phyloP scores from a whole-genome alignment of 2,113 vertebrate genomes.

The Pionites leucogaster region DNA sequence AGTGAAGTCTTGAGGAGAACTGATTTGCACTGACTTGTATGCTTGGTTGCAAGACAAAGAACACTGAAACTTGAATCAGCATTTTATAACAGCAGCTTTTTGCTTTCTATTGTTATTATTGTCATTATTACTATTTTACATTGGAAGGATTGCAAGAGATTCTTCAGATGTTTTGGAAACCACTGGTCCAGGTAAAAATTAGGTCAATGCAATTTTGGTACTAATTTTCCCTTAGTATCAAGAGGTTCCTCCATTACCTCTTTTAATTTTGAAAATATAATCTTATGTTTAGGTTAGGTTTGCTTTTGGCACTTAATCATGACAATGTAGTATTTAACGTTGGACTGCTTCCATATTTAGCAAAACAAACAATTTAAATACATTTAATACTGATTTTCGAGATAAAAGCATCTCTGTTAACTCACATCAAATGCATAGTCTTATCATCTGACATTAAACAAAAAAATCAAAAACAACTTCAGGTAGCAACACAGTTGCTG shows the following conservation, averaged over 20 bases:
- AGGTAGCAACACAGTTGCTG: neutral
- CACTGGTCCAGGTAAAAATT: neutral
- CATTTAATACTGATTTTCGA: neutral
- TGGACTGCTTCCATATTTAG: neutral
- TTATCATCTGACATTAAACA: neutral
- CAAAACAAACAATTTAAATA: neutral
- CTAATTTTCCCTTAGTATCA: neutral
- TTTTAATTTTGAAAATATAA: neutral
- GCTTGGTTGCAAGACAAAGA: neutral
- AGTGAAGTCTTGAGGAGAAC: neutral
- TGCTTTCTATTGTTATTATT: neutral
- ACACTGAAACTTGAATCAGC: neutral
- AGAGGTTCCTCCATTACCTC: neutral
- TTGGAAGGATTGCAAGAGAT: neutral
- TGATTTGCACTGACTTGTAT: neutral
- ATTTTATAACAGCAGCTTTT: neutral
- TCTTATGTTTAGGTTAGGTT: neutral
- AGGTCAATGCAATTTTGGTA: neutral
- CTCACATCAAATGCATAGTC: neutral
- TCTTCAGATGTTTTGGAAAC: neutral
- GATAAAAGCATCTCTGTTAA: neutral
- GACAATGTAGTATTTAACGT: neutral
- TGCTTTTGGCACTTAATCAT: neutral
- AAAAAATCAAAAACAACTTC: neutral
- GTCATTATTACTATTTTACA: neutral